Base-by-base conservation (phyloP, 2,797 vertebrate genomes). In the Corythornis leucogaster region DNA sequence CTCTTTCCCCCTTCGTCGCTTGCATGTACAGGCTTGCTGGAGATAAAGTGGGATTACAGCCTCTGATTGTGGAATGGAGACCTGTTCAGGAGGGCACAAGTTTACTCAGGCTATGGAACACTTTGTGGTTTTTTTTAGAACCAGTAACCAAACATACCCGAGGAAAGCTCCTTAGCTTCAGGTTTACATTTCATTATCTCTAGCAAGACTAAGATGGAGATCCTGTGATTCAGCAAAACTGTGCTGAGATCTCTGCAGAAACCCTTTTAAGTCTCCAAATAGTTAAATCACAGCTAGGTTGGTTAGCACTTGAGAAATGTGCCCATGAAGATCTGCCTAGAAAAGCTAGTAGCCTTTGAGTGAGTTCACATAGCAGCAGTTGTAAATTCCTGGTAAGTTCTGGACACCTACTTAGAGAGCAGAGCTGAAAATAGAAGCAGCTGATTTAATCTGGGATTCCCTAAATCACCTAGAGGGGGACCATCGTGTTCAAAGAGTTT, bases 401-500 rank as follows among this genome's bases (percentile, higher is more conserved):
- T 67, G 25, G 11, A 50, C 51, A 68, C 40, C 53, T 76, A n/a
- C 18, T 33, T 59, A 16, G 25, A 59, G 68, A 67, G 48, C 68
- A 59, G 25, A 84, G 59, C 67, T 67, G 25, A 73, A 92, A 90
- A 82, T 8, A 93, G 88, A 84, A 90, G n/a, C 57, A 74, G 28
- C 3, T n/a, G 57, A 73, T 75, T 75, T 90, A 85, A 80, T 59
- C 63, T 55, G 68, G 53, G 58, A 54, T 69, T 85, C 25, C 43
- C 8, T 43, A 64, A 75, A 6, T 66, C 70, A 79, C 15, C 26
- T 62, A 58, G 40, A 70, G 50, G 9, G 70, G 61, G 26, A 74
- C 51, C 57, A 66, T 58, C 16, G 33, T 48, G 6, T 58, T 80
- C n/a, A 54, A 61, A 83, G 43, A 75, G 35, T 50, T 85, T 43